Percentiles rank a stretch among this genome's conserved stretches.
Evolutionary conservation across 2,888 invertebrate genomes (phyloP).

Genomic region (Sesia bembeciformis): DNA sequence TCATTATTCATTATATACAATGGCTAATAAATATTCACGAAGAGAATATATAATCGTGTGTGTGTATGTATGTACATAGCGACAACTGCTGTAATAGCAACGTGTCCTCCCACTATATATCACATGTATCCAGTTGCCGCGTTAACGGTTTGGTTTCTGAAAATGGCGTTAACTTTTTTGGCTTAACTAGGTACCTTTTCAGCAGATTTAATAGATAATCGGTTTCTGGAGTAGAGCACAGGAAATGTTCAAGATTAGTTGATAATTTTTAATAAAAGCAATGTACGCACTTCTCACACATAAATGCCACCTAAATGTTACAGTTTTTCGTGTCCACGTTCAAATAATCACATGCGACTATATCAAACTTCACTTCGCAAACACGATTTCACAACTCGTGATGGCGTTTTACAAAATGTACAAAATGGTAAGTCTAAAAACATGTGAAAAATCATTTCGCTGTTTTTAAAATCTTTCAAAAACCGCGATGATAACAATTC

Average conservation of each 20-base stretch:
- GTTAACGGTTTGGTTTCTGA: slow-evolving; percentile 18
- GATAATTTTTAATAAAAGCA: no score
- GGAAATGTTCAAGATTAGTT: no score
- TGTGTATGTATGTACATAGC: slow-evolving; percentile 31
- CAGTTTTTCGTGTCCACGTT: not conserved
- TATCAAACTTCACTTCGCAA: not conserved
- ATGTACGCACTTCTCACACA: not conserved
- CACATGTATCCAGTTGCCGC: slow-evolving; percentile 48
- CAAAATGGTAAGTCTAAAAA: slow-evolving; percentile 31
- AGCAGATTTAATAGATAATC: not conserved
- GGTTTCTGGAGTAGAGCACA: no score
- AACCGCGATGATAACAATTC: not conserved
- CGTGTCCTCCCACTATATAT: slow-evolving; percentile 32
- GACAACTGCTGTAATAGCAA: slow-evolving; percentile 19
- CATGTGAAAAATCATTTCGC: slow-evolving; percentile 12
- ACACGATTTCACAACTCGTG: not conserved
- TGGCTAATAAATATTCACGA: slow-evolving; percentile 67
- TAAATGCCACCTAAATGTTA: not conserved
- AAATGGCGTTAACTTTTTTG: slow-evolving; percentile 58
- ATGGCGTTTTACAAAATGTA: slow-evolving; percentile 10
- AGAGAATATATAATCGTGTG: slow-evolving; percentile 53
- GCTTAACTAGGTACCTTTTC: slow-evolving; percentile 40
- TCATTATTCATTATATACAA: slow-evolving; percentile 70
- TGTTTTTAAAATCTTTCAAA: no score
- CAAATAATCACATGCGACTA: not conserved